Base-by-base conservation (phyloP, 2,888 invertebrate genomes). In the Leptinotarsa juncta region DNA sequence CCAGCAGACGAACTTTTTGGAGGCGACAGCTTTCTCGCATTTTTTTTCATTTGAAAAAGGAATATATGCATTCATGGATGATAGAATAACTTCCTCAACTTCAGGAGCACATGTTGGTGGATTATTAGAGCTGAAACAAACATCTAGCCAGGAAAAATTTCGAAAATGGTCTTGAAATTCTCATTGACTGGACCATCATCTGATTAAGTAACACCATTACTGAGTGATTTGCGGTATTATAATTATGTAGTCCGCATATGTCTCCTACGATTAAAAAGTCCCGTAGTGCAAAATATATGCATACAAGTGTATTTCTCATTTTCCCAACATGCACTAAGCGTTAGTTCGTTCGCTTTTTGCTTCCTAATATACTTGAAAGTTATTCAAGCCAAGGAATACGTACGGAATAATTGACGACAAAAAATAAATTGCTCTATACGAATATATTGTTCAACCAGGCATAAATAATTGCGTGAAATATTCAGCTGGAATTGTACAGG, bases 201-300 rank as follows among this genome's bases (percentile, higher is more conserved):
- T 23, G 20, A 20, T 20, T 26, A 23, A 57, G 15, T 4, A 20
- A 57, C 15, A 23, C 57, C 57, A 23, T 57, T 57, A 57, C 57
- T 23, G 12, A 57, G 14, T 57, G 15, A 42, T 62, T n/a, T 32
- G 18, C 42, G 4, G n/a, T 18, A 62, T 42, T 62, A 5, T 62
- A 10, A 62, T 62, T 42, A 32, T 62, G n/a, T 62, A 62, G 62
- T 42, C n/a, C 42, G 32, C 62, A 62, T 42, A 62, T 62, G 62
- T 62, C 62, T 42, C 42, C 42, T 62, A 15, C 16, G 62, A 62
- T 57, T 20, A 23, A 57, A 57, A 57, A 57, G 42, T 62, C 26
- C 62, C 62, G 62, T 62, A 32, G 16, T 15, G 15, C 26, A 20
- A 60, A 42, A 10, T 32, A 42, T 62, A 42, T n/a, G 42, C 62